Base-by-base conservation (phyloP, 2,888 invertebrate species). In the Zaprionus bogoriensis region DNA sequence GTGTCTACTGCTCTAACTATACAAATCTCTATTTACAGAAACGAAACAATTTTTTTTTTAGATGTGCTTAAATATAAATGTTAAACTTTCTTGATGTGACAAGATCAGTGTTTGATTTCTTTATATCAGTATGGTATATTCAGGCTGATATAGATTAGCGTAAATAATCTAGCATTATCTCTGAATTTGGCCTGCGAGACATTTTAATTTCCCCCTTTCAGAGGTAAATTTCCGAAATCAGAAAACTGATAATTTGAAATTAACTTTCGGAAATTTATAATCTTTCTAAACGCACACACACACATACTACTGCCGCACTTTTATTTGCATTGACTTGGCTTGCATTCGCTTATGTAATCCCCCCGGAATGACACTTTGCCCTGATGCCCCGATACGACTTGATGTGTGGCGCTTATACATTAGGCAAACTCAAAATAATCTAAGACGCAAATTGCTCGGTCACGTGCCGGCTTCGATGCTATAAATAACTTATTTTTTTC, bases 11-110 rank as follows among this genome's bases (percentile, higher is more conserved):
- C 39, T 55, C 45, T 62, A 59, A 45, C 44, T 64, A 53, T 74
- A 64, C 46, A 58, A 57, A 41, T 19, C 45, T 32, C 32, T n/a
- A n/a, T n/a, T n/a, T n/a, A n/a, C n/a, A n/a, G n/a, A n/a, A n/a
- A n/a, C n/a, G n/a, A n/a, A n/a, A n/a, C n/a, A n/a, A 44, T 58
- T 77, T 61, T 62, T 67, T 74, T 65, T 67, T 58, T 58, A 54
- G 45, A 60, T 77, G 75, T 85, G 71, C 71, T 79, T 61, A 67
- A 83, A 62, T 76, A 75, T 25, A 57, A 82, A 75, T 71, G 64
- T 66, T 71, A 36, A 32, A 75, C 66, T 45, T 47, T 77, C 83
- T 78, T 75, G 77, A 65, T 77, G 77, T 77, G 46, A 52, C 27
- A 23, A 48, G 5, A 22, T 1, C 19, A 6, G 38, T 19, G 4